Base-by-base conservation (phyloP, 2,888 invertebrate genomes). In the Zygothrica quintamaculata region DNA sequence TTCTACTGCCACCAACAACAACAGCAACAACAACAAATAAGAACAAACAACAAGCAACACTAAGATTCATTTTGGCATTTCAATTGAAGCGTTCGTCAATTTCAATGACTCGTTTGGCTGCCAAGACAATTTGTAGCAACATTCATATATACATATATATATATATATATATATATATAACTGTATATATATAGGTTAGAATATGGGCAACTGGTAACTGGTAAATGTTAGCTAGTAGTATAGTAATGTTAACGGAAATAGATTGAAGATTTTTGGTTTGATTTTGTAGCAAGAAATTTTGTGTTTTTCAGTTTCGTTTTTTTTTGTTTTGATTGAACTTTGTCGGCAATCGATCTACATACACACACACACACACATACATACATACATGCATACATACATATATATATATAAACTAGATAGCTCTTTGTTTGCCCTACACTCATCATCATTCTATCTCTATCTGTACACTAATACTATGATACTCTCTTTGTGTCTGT, bases 11-110 rank as follows among this genome's bases (percentile, higher is more conserved):
- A 6, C 26, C 26, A 26, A 13, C 34, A 26, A n/a, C 8, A 9
- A 9, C 7, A 22, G 53, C 39, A 5, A 15, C 43, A 9, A 3
- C 31, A 29, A 40, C 18, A 15, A 44, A 7, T 51, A n/a, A n/a
- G n/a, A n/a, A n/a, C n/a, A n/a, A n/a, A n/a, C n/a, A 3, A 22
- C 31, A 3, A 34, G 15, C 13, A 34, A 13, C 15, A 62, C 69
- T 57, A 65, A 69, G 79, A 80, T 80, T 82, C 79, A 82, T 80
- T n/a, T 82, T 80, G 65, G 72, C 60, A 72, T 78, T 79, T 76
- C 37, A 65, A 65, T 74, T 44, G 51, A 55, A 57, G 40, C 64
- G 39, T 22, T 61, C 53, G 64, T 74, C 75, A 67, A 64, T 71
- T 60, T 31, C 55, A 55, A 65, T 57, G n/a, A n/a, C 33, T 33